phyloP scores from a whole-genome alignment of 2,888 invertebrate species.

The Synergus japonicus region DNA sequence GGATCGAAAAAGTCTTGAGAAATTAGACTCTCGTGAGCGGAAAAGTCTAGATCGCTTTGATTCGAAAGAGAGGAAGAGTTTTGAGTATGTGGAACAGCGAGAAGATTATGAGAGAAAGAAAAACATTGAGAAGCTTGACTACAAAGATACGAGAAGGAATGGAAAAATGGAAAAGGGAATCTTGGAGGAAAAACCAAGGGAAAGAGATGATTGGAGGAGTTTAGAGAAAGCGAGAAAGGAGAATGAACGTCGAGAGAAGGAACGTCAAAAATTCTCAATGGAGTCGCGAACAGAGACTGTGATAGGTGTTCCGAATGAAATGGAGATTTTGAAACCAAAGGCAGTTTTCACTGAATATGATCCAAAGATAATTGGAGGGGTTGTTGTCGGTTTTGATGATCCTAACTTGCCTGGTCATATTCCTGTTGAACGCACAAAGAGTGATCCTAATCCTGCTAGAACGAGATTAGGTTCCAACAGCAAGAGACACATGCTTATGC shows the following conservation, averaged over 20 bases:
- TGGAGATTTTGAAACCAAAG: conserved; percentile 72
- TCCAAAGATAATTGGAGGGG: conserved; percentile 80
- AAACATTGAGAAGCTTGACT: conserved; percentile 61
- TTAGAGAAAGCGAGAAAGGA: conserved; percentile 73
- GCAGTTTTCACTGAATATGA: conserved; percentile 82
- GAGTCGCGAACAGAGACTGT: conserved; percentile 69
- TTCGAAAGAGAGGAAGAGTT: conserved; percentile 61
- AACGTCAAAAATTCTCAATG: conserved; percentile 66
- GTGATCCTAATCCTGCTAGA: conserved; percentile 90
- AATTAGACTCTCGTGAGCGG: conserved; percentile 62
- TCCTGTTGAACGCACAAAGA: conserved; percentile 90
- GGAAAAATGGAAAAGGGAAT: conserved; percentile 56
- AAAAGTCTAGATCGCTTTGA: conserved; percentile 63
- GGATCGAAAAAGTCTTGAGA: conserved; percentile 61
- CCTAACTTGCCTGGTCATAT: conserved; percentile 76
- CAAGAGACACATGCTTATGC: conserved; percentile 88
- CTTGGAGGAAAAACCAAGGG: conserved; percentile 69
- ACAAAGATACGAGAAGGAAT: conserved; percentile 55
- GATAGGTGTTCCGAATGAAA: conserved; percentile 64
- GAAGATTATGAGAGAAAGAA: conserved; percentile 56
- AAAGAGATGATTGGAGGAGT: conserved; percentile 74
- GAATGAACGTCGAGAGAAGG: conserved; percentile 70
- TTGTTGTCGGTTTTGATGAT: conserved; percentile 73
- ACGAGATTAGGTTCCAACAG: conserved; percentile 86
- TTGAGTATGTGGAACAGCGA: conserved; percentile 65